These are phyloP conservation scores for Lacerta agilis DNA, from an alignment of 2,797 vertebrate genomes.

Conservation along the genomic window DNA sequence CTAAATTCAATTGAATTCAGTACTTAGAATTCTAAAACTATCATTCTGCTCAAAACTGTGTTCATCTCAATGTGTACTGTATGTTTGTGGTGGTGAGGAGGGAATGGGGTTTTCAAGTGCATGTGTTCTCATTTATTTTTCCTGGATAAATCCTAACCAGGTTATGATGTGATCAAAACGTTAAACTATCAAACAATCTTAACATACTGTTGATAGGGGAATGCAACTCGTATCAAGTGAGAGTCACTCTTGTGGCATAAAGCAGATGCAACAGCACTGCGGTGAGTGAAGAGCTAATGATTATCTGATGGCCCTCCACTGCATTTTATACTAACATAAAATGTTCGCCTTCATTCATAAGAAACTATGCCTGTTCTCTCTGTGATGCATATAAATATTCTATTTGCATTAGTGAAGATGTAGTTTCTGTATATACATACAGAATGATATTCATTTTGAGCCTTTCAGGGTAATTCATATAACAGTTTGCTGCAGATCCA, in stretches of 20 bases:
- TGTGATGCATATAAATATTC: neutral
- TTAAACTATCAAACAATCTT: too few species aligned
- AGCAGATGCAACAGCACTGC: neutral
- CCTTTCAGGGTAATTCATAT: neutral
- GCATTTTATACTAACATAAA: neutral
- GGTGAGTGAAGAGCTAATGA: neutral
- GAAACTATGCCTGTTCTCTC: neutral
- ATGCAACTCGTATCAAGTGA: neutral
- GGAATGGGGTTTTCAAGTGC: neutral
- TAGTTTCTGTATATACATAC: neutral
- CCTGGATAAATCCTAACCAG: neutral
- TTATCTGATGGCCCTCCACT: neutral
- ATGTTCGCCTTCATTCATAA: neutral
- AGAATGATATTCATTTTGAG: neutral
- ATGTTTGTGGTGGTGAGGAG: neutral
- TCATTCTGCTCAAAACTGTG: neutral
- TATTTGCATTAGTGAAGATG: neutral
- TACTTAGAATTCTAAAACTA: neutral
- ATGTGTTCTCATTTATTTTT: fast-evolving
- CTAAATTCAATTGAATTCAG: too few species aligned
- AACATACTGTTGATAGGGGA: neutral
- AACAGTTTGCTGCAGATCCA: neutral
- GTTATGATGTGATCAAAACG: neutral
- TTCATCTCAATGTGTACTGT: neutral
- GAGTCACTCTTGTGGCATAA: neutral